Percentiles rank a stretch among this genome's conserved stretches.
These are phyloP conservation scores for Drosophila truncata DNA, from an alignment of 1,140 invertebrate genomes.

Conservation along the genomic window DNA sequence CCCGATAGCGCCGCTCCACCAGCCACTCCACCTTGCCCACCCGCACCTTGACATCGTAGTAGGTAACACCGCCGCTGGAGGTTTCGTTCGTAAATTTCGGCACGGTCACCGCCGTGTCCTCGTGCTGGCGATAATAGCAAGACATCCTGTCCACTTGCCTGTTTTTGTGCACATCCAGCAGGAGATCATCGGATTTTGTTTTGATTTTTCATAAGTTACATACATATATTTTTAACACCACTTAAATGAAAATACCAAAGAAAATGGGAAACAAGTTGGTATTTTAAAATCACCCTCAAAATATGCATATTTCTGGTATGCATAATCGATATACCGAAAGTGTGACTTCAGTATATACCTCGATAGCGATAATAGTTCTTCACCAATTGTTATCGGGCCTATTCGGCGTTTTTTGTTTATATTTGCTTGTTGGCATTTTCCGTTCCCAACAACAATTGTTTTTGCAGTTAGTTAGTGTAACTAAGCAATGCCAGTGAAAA, in stretches of 20 bases:
- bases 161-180: slow-evolving; percentile 27
- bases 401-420: slow-evolving; percentile 60
- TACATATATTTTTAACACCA: neutral
- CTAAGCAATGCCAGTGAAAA: slow-evolving; percentile 55
- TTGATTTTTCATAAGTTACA: neutral
- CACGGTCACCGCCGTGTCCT: slow-evolving; percentile 88
- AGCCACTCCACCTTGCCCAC: slow-evolving; percentile 92
- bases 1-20: slow-evolving; percentile 94
- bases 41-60: slow-evolving; percentile 89
- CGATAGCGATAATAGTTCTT: neutral
- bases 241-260: neutral
- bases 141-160: slow-evolving; percentile 86
- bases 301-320: neutral
- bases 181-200: slow-evolving; percentile 20
- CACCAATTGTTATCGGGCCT: slow-evolving; percentile 6
- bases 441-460: slow-evolving; percentile 25
- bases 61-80: slow-evolving; percentile 87
- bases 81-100: slow-evolving; percentile 86
- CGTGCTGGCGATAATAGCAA: slow-evolving; percentile 87
- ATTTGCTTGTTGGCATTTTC: slow-evolving; percentile 56
- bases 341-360: neutral
- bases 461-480: neutral
- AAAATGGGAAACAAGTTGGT: neutral
- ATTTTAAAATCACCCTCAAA: neutral
- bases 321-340: neutral